phyloP scores from a whole-genome alignment of 2,113 vertebrate species.

The human region DNA sequence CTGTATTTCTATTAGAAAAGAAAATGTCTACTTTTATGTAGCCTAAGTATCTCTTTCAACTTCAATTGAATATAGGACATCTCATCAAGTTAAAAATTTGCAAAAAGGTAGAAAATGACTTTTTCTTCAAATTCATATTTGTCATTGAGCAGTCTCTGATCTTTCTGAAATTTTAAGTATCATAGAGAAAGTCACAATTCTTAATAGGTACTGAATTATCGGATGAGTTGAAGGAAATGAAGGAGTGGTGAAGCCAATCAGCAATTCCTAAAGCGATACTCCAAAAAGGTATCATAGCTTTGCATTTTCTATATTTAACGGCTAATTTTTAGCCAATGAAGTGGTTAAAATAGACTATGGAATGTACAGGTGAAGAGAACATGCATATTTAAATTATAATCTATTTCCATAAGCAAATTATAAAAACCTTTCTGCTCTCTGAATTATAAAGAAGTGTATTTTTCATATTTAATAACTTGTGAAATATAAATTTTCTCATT shows the following conservation, averaged over 20 bases:
- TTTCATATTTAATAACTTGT: background rate
- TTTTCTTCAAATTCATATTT: background rate
- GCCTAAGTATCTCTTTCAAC: background rate
- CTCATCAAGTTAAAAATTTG: constrained; percentile 4
- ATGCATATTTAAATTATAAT: background rate
- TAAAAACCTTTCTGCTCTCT: background rate
- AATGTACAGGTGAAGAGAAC: background rate
- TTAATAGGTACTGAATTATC: background rate
- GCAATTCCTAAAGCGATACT: background rate
- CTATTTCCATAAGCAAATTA: background rate
- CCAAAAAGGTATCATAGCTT: background rate
- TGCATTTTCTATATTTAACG: background rate
- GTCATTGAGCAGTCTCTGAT: background rate
- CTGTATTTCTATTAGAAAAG: background rate
- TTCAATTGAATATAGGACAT: background rate
- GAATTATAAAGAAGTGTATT: background rate
- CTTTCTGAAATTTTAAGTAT: background rate
- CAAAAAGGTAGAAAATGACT: background rate
- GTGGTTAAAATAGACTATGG: background rate
- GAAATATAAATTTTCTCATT: background rate
- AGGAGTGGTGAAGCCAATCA: background rate
- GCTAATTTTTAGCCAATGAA: background rate
- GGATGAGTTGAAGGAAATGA: background rate
- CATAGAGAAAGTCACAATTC: background rate
- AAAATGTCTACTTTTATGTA: background rate